phyloP scores from a whole-genome alignment of 1,140 invertebrate genomes.

The Pseudomyrmex pallidus region DNA sequence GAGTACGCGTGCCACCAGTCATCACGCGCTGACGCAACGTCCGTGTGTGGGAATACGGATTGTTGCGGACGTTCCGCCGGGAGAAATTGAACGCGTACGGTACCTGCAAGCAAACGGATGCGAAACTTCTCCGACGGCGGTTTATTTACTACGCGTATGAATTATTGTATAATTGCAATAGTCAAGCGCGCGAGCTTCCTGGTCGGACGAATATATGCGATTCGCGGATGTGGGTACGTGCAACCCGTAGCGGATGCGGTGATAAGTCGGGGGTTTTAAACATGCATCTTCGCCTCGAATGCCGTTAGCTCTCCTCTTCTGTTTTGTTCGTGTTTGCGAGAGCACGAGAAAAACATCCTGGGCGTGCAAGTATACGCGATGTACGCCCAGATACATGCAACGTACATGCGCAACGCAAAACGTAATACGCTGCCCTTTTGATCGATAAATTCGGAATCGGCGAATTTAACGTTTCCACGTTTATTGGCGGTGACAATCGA shows the following conservation, averaged over 20 bases:
- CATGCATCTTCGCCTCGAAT: slow-evolving; percentile 19
- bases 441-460: too few relatives aligned
- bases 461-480: too few relatives aligned
- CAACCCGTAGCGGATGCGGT: slow-evolving; percentile 29
- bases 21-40: background rate
- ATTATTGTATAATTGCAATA: slow-evolving; percentile 40
- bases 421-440: background rate
- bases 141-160: slow-evolving; percentile 19
- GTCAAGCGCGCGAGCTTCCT: slow-evolving; percentile 33
- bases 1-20: background rate
- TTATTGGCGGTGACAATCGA: too few relatives aligned
- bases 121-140: background rate
- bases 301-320: slow-evolving; percentile 30
- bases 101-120: background rate
- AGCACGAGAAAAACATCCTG: background rate
- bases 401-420: background rate
- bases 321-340: slow-evolving; percentile 35
- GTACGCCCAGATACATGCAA: background rate
- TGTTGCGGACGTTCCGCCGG: slow-evolving; percentile 4
- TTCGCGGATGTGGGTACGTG: background rate
- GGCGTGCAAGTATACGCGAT: background rate
- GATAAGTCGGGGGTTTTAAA: slow-evolving; percentile 16
- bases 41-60: background rate
- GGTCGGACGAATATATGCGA: background rate
- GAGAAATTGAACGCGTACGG: slow-evolving; percentile 30